Evolutionary conservation across 2,888 invertebrate genomes (phyloP).

Genomic region (Ormyrus rosae): DNA sequence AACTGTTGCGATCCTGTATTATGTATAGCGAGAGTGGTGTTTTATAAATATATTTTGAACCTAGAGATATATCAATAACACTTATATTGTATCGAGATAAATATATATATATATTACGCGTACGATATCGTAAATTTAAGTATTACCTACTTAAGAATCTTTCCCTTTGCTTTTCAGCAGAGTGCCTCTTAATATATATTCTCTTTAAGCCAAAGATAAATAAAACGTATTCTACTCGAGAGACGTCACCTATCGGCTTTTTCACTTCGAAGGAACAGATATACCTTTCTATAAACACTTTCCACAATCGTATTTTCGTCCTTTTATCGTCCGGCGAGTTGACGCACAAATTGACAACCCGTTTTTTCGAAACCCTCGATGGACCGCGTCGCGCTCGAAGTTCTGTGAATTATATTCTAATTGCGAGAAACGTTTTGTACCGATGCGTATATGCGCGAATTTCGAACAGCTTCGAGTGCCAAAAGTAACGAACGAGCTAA

Average conservation of each 20-base stretch:
- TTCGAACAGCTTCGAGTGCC: slow-evolving; percentile 27
- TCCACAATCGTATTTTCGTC: no score
- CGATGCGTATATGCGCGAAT: background rate
- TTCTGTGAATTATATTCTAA: background rate
- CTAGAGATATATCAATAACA: slow-evolving; percentile 2
- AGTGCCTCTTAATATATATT: slow-evolving; percentile 61
- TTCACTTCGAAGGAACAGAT: no score
- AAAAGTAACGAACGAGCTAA: slow-evolving; percentile 5
- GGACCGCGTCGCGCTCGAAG: slow-evolving; percentile 3
- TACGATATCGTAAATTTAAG: background rate
- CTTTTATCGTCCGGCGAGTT: background rate
- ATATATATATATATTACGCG: slow-evolving; percentile 27
- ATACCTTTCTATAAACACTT: no score
- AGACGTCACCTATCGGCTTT: no score
- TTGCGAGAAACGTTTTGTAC: slow-evolving; percentile 1
- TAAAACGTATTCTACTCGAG: background rate
- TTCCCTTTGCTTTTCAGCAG: slow-evolving; percentile 60
- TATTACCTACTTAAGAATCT: slow-evolving; percentile 47
- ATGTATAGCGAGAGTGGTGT: slow-evolving; percentile 12
- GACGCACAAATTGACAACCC: slow-evolving; percentile 9
- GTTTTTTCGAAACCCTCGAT: slow-evolving; percentile 6
- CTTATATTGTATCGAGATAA: slow-evolving; percentile 1
- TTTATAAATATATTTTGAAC: slow-evolving; percentile 48
- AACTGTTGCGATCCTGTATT: slow-evolving; percentile 14
- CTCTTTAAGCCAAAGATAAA: slow-evolving; percentile 45